Evolutionary conservation across 2,888 invertebrate genomes (phyloP).

Genomic region (Oxystoma pomonae): DNA sequence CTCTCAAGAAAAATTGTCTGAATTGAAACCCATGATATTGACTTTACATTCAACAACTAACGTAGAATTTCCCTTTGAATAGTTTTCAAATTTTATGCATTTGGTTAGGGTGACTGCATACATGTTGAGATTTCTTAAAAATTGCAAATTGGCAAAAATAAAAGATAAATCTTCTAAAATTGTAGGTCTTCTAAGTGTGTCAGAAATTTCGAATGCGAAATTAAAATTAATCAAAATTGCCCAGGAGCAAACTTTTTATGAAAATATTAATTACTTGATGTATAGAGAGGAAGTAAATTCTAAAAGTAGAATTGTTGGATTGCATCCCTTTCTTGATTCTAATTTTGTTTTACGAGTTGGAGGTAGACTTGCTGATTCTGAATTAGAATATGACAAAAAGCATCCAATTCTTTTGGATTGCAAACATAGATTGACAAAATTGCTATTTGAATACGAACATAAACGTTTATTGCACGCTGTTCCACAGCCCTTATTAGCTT

Average conservation of each 20-base stretch:
- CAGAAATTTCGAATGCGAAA: background rate
- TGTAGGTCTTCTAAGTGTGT: background rate
- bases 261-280: background rate
- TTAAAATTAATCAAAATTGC: background rate
- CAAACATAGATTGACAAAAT: constrained; percentile 18
- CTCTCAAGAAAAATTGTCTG: constrained; percentile 7
- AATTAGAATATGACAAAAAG: constrained; percentile 18
- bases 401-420: constrained; percentile 20
- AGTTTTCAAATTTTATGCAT: background rate
- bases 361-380: constrained; percentile 15
- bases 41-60: background rate
- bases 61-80: background rate
- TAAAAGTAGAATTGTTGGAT: constrained; percentile 13
- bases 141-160: too few relatives aligned
- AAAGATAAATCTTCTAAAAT: too few relatives aligned
- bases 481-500: constrained; percentile 17
- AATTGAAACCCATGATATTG: constrained; percentile 10
- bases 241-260: background rate
- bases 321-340: constrained; percentile 24
- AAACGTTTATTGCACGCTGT: constrained; percentile 18
- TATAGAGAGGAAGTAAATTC: too few relatives aligned
- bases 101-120: background rate
- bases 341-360: constrained; percentile 20
- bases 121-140: background rate
- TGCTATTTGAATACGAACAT: constrained; percentile 18